These are phyloP conservation scores for Pristionchus maxplancki DNA, from an alignment of 2,888 invertebrate genomes.

Conservation along the genomic window DNA sequence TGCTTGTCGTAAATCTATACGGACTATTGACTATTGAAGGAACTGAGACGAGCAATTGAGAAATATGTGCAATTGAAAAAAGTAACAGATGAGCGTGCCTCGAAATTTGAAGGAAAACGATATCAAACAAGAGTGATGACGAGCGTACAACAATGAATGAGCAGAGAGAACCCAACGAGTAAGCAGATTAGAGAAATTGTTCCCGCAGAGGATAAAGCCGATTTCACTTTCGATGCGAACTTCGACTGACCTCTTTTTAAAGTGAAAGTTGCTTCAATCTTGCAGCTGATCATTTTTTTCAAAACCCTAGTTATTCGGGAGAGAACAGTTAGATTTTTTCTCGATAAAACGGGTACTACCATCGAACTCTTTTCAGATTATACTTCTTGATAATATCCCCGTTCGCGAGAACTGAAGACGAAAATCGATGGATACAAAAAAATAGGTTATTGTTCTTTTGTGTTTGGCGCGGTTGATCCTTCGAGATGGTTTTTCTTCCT, in stretches of 20 bases:
- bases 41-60: background rate
- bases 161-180: background rate
- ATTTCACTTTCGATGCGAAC: constrained; percentile 33
- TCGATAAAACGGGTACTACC: too few relatives aligned
- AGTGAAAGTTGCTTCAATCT: background rate
- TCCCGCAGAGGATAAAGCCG: constrained; percentile 4
- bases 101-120: background rate
- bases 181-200: background rate
- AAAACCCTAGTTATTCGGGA: too few relatives aligned
- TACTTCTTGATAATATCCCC: too few relatives aligned
- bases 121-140: background rate
- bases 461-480: too few relatives aligned
- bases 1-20: background rate
- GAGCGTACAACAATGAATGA: background rate
- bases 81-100: too few relatives aligned
- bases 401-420: too few relatives aligned
- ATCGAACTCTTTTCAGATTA: too few relatives aligned
- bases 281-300: background rate
- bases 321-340: too few relatives aligned
- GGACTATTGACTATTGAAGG: background rate
- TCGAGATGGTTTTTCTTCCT: too few relatives aligned
- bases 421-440: too few relatives aligned
- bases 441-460: too few relatives aligned
- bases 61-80: background rate
- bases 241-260: constrained; percentile 7